phyloP scores from a whole-genome alignment of 2,797 vertebrate species.

The Acanthiza pusilla region DNA sequence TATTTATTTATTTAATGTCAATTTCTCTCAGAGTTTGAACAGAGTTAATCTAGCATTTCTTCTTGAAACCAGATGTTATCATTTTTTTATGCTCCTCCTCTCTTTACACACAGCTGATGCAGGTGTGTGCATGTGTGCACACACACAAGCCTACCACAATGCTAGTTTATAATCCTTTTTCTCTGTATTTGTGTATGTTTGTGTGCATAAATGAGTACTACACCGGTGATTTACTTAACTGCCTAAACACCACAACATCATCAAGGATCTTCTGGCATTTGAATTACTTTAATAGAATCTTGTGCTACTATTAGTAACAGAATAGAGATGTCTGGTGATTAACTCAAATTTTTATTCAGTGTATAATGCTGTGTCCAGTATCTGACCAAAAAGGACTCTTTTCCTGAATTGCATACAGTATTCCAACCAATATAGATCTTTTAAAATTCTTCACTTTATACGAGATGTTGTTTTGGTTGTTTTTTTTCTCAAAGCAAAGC shows the following conservation, averaged over 20 bases:
- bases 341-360: background rate
- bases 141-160: fast-evolving
- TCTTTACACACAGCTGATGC: background rate
- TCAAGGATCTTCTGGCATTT: background rate
- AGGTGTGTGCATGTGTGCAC: fast-evolving
- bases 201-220: background rate
- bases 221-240: background rate
- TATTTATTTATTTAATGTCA: background rate
- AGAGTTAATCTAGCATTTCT: background rate
- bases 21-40: background rate
- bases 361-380: background rate
- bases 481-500: background rate
- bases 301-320: background rate
- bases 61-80: background rate
- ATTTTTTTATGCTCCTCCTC: background rate
- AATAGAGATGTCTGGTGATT: background rate
- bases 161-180: background rate
- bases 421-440: background rate
- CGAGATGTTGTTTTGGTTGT: background rate
- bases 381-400: background rate
- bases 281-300: background rate
- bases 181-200: background rate
- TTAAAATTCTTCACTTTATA: background rate
- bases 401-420: background rate
- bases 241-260: background rate